Evolutionary conservation across 1,140 invertebrate species (phyloP), one percentile per base, ranked within the genome.

Genomic region (Drosophila sechellia): DNA sequence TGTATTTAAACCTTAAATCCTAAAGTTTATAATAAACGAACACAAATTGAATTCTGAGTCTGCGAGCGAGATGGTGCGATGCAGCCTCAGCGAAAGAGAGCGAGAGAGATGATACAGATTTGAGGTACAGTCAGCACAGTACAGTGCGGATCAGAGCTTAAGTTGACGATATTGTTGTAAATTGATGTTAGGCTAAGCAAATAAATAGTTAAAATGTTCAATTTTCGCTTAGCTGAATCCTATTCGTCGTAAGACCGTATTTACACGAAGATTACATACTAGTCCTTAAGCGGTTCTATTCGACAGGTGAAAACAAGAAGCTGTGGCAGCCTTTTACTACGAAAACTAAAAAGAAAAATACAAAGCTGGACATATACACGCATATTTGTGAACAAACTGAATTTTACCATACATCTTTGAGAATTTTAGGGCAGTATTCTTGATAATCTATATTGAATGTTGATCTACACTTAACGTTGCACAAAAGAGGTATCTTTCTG

Each of bases 1-100:
- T 72, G 53, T 71, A 71, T 45, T 72, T 64, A 46, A 55, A 17
- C 15, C 49, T 70, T 35, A 46, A 46, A 17, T 39, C 49, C 56
- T 20, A 68, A 42, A 48, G 50, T 63, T 57, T 57, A 46, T 52
- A 70, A 57, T 57, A 57, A 71, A 69, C 27, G 8, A 25, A 56
- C 50, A 52, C 25, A 69, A 45, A 25, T 37, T 20, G 22, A 43
- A 50, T 8, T 50, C 35, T 49, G 35, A 52, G 40, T 10, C 22
- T 25, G 59, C 52, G 15, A 45, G 25, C 59, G 59, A 64, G 59
- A 65, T 20, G 37, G 34, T 25, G 17, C 10, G 45, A 52, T 60
- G 35, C 20, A 37, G 45, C 17, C 13, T 10, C 27, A 11, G 60
- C 35, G 20, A 65, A 65, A 53, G 10, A 65, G 64, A 68, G 64